A percentile compares a stretch with the other conserved stretches of the same genome.
Conservation (phyloP, 2,113 vertebrate species). For the Pygoscelis antarcticus region DNA sequence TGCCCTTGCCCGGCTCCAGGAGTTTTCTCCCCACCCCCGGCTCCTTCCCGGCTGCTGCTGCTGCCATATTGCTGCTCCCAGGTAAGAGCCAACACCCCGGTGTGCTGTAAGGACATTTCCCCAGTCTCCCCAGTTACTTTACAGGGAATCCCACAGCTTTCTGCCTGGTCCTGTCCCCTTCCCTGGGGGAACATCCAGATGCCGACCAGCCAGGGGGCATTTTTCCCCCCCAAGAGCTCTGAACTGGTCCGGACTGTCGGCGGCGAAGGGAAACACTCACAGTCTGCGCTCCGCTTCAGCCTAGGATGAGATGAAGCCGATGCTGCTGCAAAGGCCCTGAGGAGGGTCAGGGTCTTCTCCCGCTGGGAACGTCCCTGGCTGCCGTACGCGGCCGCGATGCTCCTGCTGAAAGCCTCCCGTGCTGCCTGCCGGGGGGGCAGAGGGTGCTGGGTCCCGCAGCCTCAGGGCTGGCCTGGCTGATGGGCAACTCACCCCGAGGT, state of each 20-base stretch:
- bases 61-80: not conserved
- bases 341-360: not conserved
- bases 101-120: not conserved
- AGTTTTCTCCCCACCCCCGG: not conserved
- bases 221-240: not conserved
- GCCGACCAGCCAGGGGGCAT: fast-evolving
- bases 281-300: not conserved
- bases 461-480: not conserved
- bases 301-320: not conserved
- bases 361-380: not conserved
- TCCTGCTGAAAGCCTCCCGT: slow-evolving; percentile 43
- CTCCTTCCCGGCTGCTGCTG: not conserved
- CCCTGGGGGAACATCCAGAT: no score
- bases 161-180: not conserved
- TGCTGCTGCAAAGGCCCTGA: not conserved
- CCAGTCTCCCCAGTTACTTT: not conserved
- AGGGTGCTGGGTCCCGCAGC: not conserved
- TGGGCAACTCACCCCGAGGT: fast-evolving
- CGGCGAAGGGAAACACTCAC: not conserved
- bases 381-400: not conserved
- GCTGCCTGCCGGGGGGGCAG: not conserved
- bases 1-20: not conserved
- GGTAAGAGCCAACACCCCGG: not conserved
- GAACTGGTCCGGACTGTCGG: fast-evolving
- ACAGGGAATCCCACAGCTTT: not conserved